Conservation (phyloP, 2,888 invertebrate genomes). For the Epirrita christyi region DNA sequence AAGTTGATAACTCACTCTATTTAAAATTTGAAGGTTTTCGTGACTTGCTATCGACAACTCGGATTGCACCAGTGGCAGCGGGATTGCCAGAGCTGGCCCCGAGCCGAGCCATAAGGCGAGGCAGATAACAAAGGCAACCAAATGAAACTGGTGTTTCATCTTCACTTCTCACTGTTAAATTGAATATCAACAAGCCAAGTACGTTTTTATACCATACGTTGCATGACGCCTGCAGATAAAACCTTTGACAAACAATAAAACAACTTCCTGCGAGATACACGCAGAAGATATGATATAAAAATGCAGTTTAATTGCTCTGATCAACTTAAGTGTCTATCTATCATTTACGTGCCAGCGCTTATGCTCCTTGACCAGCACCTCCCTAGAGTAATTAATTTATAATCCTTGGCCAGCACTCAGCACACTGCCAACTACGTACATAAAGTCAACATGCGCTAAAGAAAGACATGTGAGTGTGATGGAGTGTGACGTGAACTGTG, state of each 20-base stretch:
- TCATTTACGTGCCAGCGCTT: conserved; percentile 37
- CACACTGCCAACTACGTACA: too few species aligned
- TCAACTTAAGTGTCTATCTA: conserved; percentile 56
- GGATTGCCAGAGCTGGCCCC: conserved; percentile 41
- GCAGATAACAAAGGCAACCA: conserved; percentile 56
- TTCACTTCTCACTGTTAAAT: conserved; percentile 56
- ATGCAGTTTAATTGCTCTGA: conserved; percentile 53
- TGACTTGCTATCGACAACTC: conserved; percentile 25
- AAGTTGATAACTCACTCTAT: conserved; percentile 59
- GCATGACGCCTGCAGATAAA: conserved; percentile 54
- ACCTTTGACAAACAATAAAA: conserved; percentile 74
- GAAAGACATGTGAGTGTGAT: too few species aligned
- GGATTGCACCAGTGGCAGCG: conserved; percentile 31
- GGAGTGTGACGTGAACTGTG: too few species aligned
- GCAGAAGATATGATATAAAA: conserved; percentile 64
- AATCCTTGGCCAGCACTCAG: too few species aligned
- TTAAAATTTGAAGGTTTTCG: conserved; percentile 41
- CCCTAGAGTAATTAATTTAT: too few species aligned
- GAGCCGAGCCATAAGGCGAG: conserved; percentile 42
- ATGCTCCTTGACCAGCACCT: too few species aligned
- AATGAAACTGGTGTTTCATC: conserved; percentile 65
- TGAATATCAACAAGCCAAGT: conserved; percentile 31
- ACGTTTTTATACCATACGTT: conserved; percentile 59
- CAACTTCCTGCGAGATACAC: conserved; percentile 70
- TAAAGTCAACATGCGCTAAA: too few species aligned